Conservation (phyloP, 30 jellyfish, hydroid and myxozoan species). For the Sanderia malayensis region DNA sequence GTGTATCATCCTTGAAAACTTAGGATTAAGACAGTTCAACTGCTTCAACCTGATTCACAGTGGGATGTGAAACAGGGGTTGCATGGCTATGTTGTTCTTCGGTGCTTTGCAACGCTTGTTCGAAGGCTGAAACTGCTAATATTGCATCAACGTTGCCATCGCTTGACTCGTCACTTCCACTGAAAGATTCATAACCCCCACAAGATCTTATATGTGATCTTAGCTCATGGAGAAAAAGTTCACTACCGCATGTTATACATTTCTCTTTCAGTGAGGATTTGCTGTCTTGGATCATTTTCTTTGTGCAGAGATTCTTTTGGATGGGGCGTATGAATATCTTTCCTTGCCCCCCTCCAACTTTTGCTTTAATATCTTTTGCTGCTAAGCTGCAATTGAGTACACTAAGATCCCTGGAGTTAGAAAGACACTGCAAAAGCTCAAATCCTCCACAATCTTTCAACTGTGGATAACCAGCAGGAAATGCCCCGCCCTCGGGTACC, state of each 20-base stretch:
- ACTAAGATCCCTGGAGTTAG: constrained; percentile 16
- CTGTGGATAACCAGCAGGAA: constrained; percentile 14
- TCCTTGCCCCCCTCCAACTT: constrained; percentile 20
- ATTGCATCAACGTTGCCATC: constrained; percentile 2
- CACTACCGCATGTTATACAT: constrained; percentile 28
- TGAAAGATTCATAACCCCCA: constrained; percentile 22
- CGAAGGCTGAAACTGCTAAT: neutral
- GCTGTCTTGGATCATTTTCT: constrained; percentile 8
- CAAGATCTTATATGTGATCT: constrained; percentile 18
- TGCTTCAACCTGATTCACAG: neutral
- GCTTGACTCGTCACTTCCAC: constrained; percentile 1
- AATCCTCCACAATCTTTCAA: constrained; percentile 27
- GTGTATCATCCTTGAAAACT: no score
- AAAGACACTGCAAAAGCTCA: neutral
- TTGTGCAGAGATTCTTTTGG: constrained; percentile 16
- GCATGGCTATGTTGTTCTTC: neutral
- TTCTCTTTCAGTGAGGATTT: constrained; percentile 20
- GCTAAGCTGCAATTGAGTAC: neutral
- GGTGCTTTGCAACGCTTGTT: neutral
- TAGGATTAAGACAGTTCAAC: no score
- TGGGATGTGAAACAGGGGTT: neutral
- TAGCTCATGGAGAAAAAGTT: constrained; percentile 9
- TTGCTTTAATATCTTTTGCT: constrained; percentile 18
- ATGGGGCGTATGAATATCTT: constrained; percentile 13
- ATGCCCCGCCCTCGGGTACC: constrained; percentile 14